These are phyloP conservation scores for Tipula vernalis DNA, from an alignment of 2,888 invertebrate genomes.

Conservation along the genomic window DNA sequence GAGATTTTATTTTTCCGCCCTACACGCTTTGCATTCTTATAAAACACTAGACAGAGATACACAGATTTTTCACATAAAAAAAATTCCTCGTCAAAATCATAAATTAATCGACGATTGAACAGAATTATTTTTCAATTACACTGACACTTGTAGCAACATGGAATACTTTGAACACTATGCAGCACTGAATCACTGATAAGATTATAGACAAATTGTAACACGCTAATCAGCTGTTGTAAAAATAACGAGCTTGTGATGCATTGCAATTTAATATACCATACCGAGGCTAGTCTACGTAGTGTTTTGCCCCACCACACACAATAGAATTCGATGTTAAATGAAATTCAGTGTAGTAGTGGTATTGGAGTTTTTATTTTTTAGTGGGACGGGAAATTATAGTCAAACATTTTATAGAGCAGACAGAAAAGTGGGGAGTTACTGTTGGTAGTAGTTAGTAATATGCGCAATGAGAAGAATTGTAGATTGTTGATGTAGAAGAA, in stretches of 20 bases:
- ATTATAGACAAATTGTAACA: neutral
- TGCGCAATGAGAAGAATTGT: neutral
- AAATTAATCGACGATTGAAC: neutral
- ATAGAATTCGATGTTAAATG: neutral
- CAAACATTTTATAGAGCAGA: neutral
- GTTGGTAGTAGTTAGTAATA: neutral
- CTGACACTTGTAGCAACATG: neutral
- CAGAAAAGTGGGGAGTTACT: neutral
- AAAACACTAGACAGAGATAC: neutral
- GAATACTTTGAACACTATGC: neutral
- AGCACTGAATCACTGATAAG: neutral
- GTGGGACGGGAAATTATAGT: neutral
- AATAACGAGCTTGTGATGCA: neutral
- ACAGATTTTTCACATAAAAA: neutral
- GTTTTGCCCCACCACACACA: neutral
- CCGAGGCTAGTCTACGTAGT: neutral
- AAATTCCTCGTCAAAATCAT: neutral
- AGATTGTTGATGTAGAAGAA: too few species aligned
- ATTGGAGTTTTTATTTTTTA: neutral
- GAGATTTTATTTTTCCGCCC: neutral
- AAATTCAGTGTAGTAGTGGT: neutral
- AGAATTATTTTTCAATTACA: neutral
- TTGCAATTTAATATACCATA: neutral
- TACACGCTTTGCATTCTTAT: neutral
- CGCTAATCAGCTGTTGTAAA: neutral